Base-by-base conservation (phyloP, 2,888 invertebrate genomes). In the Drosophila sordidula region DNA sequence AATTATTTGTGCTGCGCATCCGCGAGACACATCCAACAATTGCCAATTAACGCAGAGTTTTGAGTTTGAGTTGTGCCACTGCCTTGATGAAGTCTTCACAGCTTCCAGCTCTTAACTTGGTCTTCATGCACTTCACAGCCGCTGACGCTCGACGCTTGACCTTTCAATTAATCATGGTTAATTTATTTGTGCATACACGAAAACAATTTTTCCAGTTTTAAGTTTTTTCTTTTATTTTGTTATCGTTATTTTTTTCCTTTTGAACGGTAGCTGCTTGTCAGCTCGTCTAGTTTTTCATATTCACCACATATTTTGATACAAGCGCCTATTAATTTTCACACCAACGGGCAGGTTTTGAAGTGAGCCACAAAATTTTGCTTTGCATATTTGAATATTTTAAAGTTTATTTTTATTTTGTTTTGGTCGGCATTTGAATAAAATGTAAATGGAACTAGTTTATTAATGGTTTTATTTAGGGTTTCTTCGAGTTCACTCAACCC, bases 101-200 rank as follows among this genome's bases (percentile, higher is more conserved):
- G 47, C 39, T 74, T 74, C 59, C 49, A 63, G 52, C 16, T 51
- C 42, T 63, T 58, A 44, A 8, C 44, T 55, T 56, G 44, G 57
- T 44, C 54, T 47, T 36, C 32, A 82, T 79, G 84, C 87, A 86
- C 61, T 70, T 59, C 55, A 57, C 42, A 56, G 51, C 22, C 32
- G 54, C 42, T 67, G 34, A 34, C 34, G 45, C 68, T 61, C 45
- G 32, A 64, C 69, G 62, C 64, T 69, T 83, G 89, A 89, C 87
- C 83, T 83, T 89, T 84, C 42, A 89, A 83, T 83, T 89, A 83
- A 89, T 89, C 83, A 83, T 70, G 67, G 65, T 59, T 76, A 76
- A 83, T 80, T 80, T 79, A 80, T 76, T 62, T 70, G 68, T 65
- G 59, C 59, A 64, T 49, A 51, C 42, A 54, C 18, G 34, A 38